Evolutionary conservation across 1,140 invertebrate genomes (phyloP).

Genomic region (Lepidurus couesii): DNA sequence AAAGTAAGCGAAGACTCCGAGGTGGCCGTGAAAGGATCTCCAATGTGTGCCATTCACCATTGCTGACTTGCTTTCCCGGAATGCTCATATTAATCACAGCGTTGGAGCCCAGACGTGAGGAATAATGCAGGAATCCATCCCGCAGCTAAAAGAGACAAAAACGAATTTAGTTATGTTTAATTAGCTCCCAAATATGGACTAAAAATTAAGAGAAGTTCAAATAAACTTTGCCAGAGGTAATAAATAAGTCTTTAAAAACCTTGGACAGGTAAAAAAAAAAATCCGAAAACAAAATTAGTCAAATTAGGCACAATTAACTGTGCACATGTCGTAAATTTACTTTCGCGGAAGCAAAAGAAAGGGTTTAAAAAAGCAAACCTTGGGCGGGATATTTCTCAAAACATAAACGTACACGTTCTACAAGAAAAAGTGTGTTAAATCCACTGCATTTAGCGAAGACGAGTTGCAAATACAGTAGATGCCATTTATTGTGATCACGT

Average conservation of each 20-base stretch:
- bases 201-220: conserved; percentile 1
- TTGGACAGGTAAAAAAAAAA: neutral
- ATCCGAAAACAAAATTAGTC: neutral
- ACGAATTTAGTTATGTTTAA: conserved; percentile 28
- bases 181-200: neutral
- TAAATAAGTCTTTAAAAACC: neutral
- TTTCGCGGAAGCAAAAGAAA: too few relatives aligned
- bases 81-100: conserved; percentile 73
- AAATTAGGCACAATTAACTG: too few relatives aligned
- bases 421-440: too few relatives aligned
- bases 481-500: too few relatives aligned
- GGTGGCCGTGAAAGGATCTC: conserved; percentile 57
- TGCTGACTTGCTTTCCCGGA: conserved; percentile 47
- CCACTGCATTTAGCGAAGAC: too few relatives aligned
- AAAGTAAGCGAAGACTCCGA: conserved; percentile 60
- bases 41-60: conserved; percentile 81
- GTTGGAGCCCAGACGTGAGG: conserved; percentile 62
- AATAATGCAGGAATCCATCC: conserved; percentile 64
- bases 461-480: too few relatives aligned
- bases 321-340: too few relatives aligned
- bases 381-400: too few relatives aligned
- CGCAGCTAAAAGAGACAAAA: conserved; percentile 45
- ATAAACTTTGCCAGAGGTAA: neutral
- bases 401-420: too few relatives aligned
- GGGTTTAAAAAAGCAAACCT: too few relatives aligned